phyloP scores from a whole-genome alignment of 2,888 invertebrate species.

The Caenorhabditis zanzibari region DNA sequence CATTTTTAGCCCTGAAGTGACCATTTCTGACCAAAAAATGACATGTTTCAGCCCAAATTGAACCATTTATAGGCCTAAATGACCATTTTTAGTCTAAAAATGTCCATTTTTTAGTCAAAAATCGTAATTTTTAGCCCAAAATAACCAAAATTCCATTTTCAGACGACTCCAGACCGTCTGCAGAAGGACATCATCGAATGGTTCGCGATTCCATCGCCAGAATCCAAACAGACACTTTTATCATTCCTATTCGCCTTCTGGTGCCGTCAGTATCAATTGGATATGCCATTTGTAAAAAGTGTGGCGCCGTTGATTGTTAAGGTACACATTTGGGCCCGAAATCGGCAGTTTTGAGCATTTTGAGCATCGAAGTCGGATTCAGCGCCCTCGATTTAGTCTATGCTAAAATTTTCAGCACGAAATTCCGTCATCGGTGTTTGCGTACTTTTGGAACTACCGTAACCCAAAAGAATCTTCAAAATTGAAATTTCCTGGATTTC shows the following conservation, averaged over 20 bases:
- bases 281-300: conserved; percentile 55
- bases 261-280: conserved; percentile 14
- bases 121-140: no score
- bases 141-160: conserved; percentile 11
- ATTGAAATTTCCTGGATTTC: no score
- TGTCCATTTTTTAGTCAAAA: neutral
- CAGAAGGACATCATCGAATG: conserved; percentile 63
- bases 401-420: no score
- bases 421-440: neutral
- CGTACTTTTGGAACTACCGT: conserved; percentile 13
- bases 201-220: conserved; percentile 64
- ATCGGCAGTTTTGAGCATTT: no score
- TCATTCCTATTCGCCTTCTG: conserved; percentile 46
- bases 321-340: neutral
- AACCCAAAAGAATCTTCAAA: neutral
- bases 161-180: conserved; percentile 54
- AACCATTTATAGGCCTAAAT: no score
- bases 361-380: no score
- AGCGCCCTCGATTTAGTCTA: neutral
- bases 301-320: conserved; percentile 51
- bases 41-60: no score
- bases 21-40: no score
- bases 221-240: conserved; percentile 60
- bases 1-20: no score
- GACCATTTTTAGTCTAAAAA: neutral